Base-by-base conservation (phyloP, 2,888 invertebrate genomes). In the Taphrorychus bicolor region DNA sequence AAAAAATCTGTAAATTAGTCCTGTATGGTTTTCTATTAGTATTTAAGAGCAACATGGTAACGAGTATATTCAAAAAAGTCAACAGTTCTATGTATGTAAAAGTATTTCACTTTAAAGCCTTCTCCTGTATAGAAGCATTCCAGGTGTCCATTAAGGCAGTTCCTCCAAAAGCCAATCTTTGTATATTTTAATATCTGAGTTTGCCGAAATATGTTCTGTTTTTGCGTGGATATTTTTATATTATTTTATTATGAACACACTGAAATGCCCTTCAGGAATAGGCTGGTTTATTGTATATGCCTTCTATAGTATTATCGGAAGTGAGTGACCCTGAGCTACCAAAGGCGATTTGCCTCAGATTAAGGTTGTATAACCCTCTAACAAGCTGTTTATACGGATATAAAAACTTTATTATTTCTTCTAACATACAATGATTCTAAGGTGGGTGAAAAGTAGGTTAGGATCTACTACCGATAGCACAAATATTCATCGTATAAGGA, bases 241-340 rank as follows among this genome's bases (percentile, higher is more conserved):
- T 5, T 11, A 18, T 18, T 4, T 52, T 5, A 9, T 19, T 32
- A 24, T 24, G 18, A 42, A 41, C 54, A 59, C 52, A 53, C 16
- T 24, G 59, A 65, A 54, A 53, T 59, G 53, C 40, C 53, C 40
- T 49, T 42, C 40, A 45, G 49, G 41, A 17, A 45, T 11, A 9
- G 45, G 14, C 45, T 17, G 16, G 16, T 69, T 56, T 70, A 66
- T 70, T 70, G 70, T 70, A 70, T 70, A 73, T 59, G 11, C 7
- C 71, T 71, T 71, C 74, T 82, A 82, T n/a, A n/a, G n/a, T n/a
- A n/a, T 81, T 79, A 80, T 77, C 82, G 81, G 64, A 66, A 62
- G 81, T 82, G 81, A 81, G 81, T 81, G 81, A 77, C 82, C 82
- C 82, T 82, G 82, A 82, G 82, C 82, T 82, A 82, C 82, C 81